Base-by-base conservation (phyloP, 2,113 vertebrate species). In the Verasper variegatus region DNA sequence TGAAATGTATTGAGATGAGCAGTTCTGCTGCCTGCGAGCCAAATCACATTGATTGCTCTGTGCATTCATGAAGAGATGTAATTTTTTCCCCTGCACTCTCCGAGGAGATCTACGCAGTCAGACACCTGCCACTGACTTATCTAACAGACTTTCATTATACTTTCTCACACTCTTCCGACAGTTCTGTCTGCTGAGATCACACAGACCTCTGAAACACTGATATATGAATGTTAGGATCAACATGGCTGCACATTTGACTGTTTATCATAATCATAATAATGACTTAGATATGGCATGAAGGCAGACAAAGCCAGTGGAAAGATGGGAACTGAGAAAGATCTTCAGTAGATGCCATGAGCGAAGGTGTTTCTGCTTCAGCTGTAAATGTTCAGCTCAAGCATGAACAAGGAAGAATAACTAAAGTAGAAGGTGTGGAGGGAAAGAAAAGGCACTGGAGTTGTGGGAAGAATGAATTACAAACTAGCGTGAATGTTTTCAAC, bases 1-100 rank as follows among this genome's bases (percentile, higher is more conserved):
- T 91, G 83, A 92, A 94, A 92, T 92, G 74, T 92, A 93, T 93
- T 93, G 78, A 87, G 88, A 91, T 91, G 85, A 91, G 83, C 66
- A 1, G 73, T 66, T 63, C 59, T 64, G 57, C 85, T 84, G 86
- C 80, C 89, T 85, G 68, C 13, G 15, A 91, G 89, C 80, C 71
- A 85, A 90, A 92, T 88, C 88, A 76, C 81, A 63, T 61, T 90
- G 87, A 93, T 90, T 91, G 84, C 77, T 70, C 51, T 77, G 76
- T 84, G 86, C 78, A 85, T 90, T 88, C 76, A 88, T 83, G 77
- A 82, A 66, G 57, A 51, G 66, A 77, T 80, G 49, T 45, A 24
- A 4, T 60, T 75, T 71, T 75, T 79, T 71, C 71, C 23, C 51
- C 42, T 57, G 27, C 67, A 57, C 31, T 21, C 71, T 81, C 68